Conservation (phyloP, 2,113 vertebrate species). For the Peromyscus californicus region DNA sequence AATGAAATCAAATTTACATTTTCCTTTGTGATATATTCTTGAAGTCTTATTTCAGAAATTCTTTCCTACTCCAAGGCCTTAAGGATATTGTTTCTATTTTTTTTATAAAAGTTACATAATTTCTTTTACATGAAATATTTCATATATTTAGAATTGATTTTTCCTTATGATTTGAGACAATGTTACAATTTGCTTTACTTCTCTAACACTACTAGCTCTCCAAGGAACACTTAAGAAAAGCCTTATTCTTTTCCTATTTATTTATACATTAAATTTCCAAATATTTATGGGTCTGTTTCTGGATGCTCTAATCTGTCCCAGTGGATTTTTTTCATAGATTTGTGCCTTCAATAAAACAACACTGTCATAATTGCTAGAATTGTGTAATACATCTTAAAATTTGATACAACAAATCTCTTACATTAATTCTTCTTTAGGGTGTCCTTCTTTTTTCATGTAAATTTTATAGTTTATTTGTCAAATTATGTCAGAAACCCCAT, state of each 20-base stretch:
- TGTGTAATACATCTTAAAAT: background rate
- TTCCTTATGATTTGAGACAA: constrained; percentile 12
- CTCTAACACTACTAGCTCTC: background rate
- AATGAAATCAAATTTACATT: background rate
- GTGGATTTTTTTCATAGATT: background rate
- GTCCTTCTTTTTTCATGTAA: background rate
- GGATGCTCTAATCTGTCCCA: background rate
- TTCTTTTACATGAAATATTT: background rate
- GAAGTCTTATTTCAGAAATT: background rate
- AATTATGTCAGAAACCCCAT: background rate
- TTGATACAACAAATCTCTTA: background rate
- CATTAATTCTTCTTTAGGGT: background rate
- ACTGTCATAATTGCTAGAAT: background rate
- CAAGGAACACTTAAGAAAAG: background rate
- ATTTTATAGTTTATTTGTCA: constrained; percentile 14
- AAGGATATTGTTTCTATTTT: background rate
- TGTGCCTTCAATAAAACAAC: background rate
- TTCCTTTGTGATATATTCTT: constrained; percentile 21
- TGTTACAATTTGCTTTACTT: background rate
- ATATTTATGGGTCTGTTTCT: constrained; percentile 1
- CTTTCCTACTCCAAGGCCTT: background rate
- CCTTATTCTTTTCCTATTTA: background rate
- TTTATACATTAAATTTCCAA: constrained; percentile 12
- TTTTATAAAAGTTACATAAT: background rate
- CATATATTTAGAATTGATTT: background rate